Base-by-base conservation (phyloP, 2,797 vertebrate genomes). In the Babyrousa celebensis region DNA sequence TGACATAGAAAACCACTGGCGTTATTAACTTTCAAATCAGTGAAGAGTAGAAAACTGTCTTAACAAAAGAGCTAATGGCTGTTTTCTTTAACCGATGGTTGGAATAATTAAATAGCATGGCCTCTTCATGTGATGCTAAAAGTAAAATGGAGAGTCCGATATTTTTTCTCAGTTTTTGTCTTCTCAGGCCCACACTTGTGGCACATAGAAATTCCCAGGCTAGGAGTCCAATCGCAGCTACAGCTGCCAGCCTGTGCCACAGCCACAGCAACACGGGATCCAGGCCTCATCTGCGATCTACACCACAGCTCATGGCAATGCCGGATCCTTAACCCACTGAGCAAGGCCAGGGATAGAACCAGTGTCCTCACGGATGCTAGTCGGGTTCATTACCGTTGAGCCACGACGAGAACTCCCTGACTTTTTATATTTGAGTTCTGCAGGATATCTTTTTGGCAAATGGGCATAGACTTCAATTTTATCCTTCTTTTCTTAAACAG, bases 11-110 rank as follows among this genome's bases (percentile, higher is more conserved):
- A 96, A 95, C 89, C 15, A 0, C 93, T 89, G 95, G 78, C 16
- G 11, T 95, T 97, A 97, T 97, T 97, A 97, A 58, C 91, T 75
- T 96, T 96, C 85, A 89, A 95, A 96, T 96, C 98, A 97, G 92
- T 95, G 97, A 97, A 89, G 94, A 77, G 91, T 60, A 91, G 79
- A 60, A 15, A 60, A 71, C 56, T 85, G 75, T 94, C 96, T 98
- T 97, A 97, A 23, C 5, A 91, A 94, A 0, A 0, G 80, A 72
- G 65, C 91, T 96, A 94, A 96, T 93, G 94, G 83, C 72, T 94
- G 36, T 94, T 98, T 98, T 94, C 93, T 96, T 68, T 72, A 85
- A 90, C 68, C 93, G 95, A 77, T 92, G 89, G 4, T 48, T 92
- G 90, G 97, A 97, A 97, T 97, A 96, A 95, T 60, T 72, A 95